Conservation (phyloP, 1,140 invertebrate species). For the Doryteuthis pealeii region DNA sequence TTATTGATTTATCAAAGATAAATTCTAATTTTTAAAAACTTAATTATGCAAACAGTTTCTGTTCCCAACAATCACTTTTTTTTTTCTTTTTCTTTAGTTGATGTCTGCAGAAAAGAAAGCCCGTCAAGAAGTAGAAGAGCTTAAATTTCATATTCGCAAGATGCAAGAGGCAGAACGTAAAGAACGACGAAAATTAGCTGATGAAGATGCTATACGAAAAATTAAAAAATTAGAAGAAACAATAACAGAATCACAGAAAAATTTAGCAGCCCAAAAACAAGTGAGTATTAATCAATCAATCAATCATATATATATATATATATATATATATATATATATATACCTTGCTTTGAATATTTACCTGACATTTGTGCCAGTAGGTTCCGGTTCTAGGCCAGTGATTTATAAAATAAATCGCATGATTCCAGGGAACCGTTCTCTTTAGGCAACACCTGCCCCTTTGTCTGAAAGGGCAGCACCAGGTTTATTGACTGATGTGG, state of each 20-base stretch:
- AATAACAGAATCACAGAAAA: slow-evolving; percentile 64
- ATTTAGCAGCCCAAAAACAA: slow-evolving; percentile 74
- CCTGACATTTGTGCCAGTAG: not conserved
- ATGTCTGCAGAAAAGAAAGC: slow-evolving; percentile 94
- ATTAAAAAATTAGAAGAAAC: slow-evolving; percentile 94
- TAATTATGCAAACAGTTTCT: too few species aligned
- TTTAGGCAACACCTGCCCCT: too few species aligned
- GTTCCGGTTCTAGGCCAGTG: too few species aligned
- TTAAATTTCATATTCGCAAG: slow-evolving; percentile 65
- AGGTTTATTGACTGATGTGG: too few species aligned
- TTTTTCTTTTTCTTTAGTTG: slow-evolving; percentile 58
- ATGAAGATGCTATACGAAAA: slow-evolving; percentile 91
- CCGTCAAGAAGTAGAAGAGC: slow-evolving; percentile 80
- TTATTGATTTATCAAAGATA: too few species aligned
- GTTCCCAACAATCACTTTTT: not conserved
- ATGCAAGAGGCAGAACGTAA: slow-evolving; percentile 83
- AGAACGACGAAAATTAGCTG: slow-evolving; percentile 87
- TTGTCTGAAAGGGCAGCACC: too few species aligned
- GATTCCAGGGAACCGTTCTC: too few species aligned
- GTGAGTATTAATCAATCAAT: slow-evolving; percentile 59
- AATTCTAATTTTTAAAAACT: too few species aligned
- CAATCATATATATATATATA: too few species aligned
- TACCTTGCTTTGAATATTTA: too few species aligned
- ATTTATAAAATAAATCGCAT: too few species aligned
- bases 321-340: too few species aligned